phyloP scores from a whole-genome alignment of 2,888 invertebrate genomes.

The Nemurella pictetii region DNA sequence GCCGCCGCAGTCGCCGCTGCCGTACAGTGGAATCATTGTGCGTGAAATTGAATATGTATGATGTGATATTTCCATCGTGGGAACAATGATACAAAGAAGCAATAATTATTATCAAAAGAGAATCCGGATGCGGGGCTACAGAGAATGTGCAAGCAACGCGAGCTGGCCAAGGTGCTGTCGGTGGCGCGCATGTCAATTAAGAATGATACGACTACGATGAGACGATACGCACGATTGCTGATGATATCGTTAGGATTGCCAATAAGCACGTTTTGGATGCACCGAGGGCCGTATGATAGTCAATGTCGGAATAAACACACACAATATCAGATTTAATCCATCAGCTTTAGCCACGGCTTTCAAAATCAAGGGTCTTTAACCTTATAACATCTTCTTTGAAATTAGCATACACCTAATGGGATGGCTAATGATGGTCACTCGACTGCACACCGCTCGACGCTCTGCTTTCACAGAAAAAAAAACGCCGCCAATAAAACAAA shows the following conservation, averaged over 20 bases:
- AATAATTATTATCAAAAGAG: background rate
- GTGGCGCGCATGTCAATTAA: background rate
- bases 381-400: background rate
- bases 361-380: background rate
- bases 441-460: no score
- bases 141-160: background rate
- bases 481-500: background rate
- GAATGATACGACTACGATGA: background rate
- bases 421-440: background rate
- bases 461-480: no score
- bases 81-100: conserved; percentile 2
- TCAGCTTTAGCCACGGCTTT: background rate
- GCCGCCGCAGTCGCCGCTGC: background rate
- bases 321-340: no score
- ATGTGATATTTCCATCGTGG: conserved; percentile 7
- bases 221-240: conserved; percentile 12
- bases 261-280: background rate
- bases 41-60: conserved; percentile 32
- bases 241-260: background rate
- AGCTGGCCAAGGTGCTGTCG: background rate
- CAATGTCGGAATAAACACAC: no score
- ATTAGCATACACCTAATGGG: background rate
- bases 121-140: background rate
- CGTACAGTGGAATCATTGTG: background rate
- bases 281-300: background rate